These are phyloP conservation scores for Tiliacea aurago DNA, from an alignment of 2,888 invertebrate genomes.

Conservation along the genomic window DNA sequence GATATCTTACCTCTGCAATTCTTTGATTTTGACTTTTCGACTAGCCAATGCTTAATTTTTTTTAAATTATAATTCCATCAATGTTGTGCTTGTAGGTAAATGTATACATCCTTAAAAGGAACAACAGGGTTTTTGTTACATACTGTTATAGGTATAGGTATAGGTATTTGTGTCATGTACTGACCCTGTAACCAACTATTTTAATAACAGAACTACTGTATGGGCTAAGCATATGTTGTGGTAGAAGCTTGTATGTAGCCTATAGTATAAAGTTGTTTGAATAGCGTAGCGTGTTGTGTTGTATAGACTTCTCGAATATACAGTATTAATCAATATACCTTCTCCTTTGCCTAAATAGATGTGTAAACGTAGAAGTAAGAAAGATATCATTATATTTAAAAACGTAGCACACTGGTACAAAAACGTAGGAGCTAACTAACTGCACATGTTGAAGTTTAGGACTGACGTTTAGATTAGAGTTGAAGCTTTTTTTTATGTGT, in stretches of 20 bases:
- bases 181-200: not conserved
- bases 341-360: conserved; percentile 73
- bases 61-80: no score
- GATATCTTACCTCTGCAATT: no score
- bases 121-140: no score
- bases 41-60: no score
- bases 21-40: no score
- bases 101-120: no score
- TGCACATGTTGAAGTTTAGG: conserved; percentile 55
- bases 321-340: conserved; percentile 82
- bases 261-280: conserved; percentile 76
- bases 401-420: conserved; percentile 59
- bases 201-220: conserved; percentile 12
- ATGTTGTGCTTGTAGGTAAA: no score
- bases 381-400: conserved; percentile 63
- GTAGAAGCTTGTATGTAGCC: conserved; percentile 85
- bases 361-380: conserved; percentile 55
- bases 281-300: conserved; percentile 67
- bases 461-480: conserved; percentile 17
- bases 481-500: not conserved
- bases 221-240: conserved; percentile 41
- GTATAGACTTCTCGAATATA: conserved; percentile 75
- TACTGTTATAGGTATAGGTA: no score
- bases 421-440: conserved; percentile 47
- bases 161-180: conserved; percentile 5